These are phyloP conservation scores for Ptychoptera albimana DNA, from an alignment of 2,888 invertebrate species.

Conservation along the genomic window DNA sequence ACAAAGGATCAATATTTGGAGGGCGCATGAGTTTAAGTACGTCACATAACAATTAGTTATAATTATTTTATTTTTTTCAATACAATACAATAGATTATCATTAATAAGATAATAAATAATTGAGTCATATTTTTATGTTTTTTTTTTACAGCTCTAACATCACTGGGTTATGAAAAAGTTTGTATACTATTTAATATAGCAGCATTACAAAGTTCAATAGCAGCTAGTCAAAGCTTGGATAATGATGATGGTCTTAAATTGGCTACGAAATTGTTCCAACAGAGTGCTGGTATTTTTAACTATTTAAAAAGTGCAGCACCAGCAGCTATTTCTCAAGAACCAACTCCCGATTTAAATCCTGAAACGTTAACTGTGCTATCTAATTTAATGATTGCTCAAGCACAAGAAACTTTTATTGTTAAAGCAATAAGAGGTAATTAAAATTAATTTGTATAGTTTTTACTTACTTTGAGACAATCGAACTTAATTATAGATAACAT, in stretches of 20 bases:
- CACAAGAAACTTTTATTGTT: conserved; percentile 90
- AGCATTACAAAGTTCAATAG: conserved; percentile 79
- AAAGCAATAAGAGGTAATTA: conserved; percentile 71
- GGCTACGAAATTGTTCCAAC: conserved; percentile 86
- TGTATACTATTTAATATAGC: conserved; percentile 94
- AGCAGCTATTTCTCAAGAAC: conserved; percentile 79
- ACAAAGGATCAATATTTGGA: conserved; percentile 86
- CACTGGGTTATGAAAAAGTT: conserved; percentile 81
- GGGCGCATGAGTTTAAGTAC: conserved; percentile 83
- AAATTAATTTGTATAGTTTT: conserved; percentile 3
- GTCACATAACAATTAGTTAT: conserved; percentile 20
- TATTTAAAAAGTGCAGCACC: conserved; percentile 69
- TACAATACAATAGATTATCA: neutral
- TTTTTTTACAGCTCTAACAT: conserved; percentile 56
- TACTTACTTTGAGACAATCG: conserved; percentile 2
- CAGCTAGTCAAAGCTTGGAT: conserved; percentile 68
- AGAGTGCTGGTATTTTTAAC: conserved; percentile 77
- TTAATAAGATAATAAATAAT: neutral
- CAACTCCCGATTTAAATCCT: conserved; percentile 87
- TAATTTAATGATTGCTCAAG: conserved; percentile 90
- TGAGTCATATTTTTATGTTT: conserved; percentile 2
- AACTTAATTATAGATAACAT: conserved; percentile 50
- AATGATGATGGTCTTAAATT: conserved; percentile 87
- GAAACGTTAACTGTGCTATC: conserved; percentile 79
- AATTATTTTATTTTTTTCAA: conserved; percentile 4